phyloP scores from a whole-genome alignment of 1,140 invertebrate species.

The Neomicropteryx cornuta region DNA sequence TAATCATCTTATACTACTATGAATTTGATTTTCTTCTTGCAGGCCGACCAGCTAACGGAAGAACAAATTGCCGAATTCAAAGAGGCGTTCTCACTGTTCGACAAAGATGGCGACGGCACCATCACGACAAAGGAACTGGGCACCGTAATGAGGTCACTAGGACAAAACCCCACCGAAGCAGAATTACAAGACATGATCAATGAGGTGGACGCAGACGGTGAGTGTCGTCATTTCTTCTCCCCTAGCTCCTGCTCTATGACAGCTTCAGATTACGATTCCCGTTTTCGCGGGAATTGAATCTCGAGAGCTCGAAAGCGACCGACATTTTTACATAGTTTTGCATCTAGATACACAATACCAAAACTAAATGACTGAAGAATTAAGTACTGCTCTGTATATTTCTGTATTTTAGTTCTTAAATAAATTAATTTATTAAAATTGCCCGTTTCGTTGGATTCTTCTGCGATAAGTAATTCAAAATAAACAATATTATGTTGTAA shows the following conservation, averaged over 20 bases:
- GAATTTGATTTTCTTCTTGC: slow-evolving; percentile 19
- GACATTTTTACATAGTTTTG: no score
- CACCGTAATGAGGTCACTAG: slow-evolving; percentile 96
- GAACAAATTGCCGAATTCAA: slow-evolving; percentile 99
- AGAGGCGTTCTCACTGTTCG: slow-evolving; percentile 98
- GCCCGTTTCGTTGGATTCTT: no score
- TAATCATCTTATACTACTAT: not conserved
- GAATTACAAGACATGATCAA: slow-evolving; percentile 99
- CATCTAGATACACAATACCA: no score
- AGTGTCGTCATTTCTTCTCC: slow-evolving; percentile 27
- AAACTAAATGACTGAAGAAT: no score
- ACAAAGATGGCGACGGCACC: slow-evolving; percentile 99
- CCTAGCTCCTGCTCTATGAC: not conserved
- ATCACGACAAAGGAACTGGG: slow-evolving; percentile 99
- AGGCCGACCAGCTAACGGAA: slow-evolving; percentile 96
- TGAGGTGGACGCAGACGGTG: slow-evolving; percentile 99
- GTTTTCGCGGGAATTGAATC: not conserved
- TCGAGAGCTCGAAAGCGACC: not conserved
- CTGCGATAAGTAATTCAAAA: no score
- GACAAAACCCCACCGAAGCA: slow-evolving; percentile 98
- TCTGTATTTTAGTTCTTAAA: no score
- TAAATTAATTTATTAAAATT: no score
- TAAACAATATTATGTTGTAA: no score
- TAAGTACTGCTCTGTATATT: no score
- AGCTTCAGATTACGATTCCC: not conserved